Evolutionary conservation across 2,888 invertebrate genomes (phyloP), one percentile per base, ranked within the genome.

Genomic region (Eupithecia exiguata): DNA sequence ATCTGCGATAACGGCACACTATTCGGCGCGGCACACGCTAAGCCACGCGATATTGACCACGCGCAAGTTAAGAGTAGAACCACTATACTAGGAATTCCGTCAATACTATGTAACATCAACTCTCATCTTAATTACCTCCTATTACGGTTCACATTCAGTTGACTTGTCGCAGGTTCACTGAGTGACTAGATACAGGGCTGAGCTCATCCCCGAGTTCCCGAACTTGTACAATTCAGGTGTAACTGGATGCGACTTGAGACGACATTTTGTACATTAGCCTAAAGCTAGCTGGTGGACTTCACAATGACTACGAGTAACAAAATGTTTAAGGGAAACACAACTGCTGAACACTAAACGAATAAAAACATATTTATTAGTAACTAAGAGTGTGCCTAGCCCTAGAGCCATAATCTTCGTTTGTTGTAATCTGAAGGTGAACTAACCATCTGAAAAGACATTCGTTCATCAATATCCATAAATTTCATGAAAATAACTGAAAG

Each of bases 391-490:
- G 4, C 10, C 21, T 53, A 21, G 21, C 4, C 10, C 21, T 53
- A 21, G 21, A 53, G n/a, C 53, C 53, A 21, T 21, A 21, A 53
- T 53, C 53, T 53, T 21, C 16, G 53, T 53, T 21, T 53, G 38
- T 12, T 46, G 53, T 36, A 38, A 38, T 46, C 21, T 1, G 43
- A 14, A 65, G 67, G 16, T 14, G 35, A 16, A 58, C 70, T 36
- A 25, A 75, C 68, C 68, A 62, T 67, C 69, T 71, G 53, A 75
- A 58, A 74, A 67, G 12, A 74, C 21, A 58, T 25, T 1, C 9
- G 49, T 49, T 10, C n/a, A 49, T 49, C 46, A 49, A 49, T 49
- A 49, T n/a, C n/a, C n/a, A n/a, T n/a, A n/a, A n/a, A n/a, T n/a
- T n/a, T n/a, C n/a, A n/a, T n/a, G n/a, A n/a, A n/a, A n/a, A n/a